Conservation (phyloP, 2,113 vertebrate genomes). For the Chaetops frenatus region DNA sequence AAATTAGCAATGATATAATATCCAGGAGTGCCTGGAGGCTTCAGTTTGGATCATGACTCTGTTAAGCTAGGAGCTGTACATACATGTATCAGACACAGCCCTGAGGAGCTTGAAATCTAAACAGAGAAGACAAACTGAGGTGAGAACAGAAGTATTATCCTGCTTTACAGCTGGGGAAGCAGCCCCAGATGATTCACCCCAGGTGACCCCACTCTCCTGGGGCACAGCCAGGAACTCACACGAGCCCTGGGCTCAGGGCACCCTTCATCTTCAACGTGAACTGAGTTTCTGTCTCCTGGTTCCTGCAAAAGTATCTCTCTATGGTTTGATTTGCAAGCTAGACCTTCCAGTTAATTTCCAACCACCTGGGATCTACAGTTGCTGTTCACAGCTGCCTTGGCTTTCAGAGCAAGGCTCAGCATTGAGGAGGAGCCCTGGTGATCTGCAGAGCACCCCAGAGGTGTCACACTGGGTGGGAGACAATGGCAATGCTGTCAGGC, state of each 20-base stretch:
- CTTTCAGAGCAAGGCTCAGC: background rate
- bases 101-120: constrained; percentile 51
- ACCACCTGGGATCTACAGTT: background rate
- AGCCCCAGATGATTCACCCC: constrained; percentile 17
- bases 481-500: background rate
- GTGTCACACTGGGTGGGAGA: background rate
- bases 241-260: background rate
- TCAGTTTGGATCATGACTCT: constrained; percentile 47
- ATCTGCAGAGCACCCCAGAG: background rate
- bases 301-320: background rate
- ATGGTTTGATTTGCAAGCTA: background rate
- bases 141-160: constrained; percentile 34
- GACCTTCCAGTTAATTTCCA: background rate
- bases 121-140: constrained; percentile 28
- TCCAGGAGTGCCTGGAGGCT: constrained; percentile 36
- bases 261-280: background rate
- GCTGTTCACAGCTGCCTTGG: background rate
- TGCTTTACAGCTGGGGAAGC: background rate
- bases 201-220: background rate
- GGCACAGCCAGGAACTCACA: background rate
- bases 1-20: constrained; percentile 48
- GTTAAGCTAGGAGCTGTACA: constrained; percentile 50
- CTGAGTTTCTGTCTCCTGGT: background rate
- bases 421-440: background rate
- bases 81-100: constrained; percentile 54